These are phyloP conservation scores for Sipha flava DNA, from an alignment of 1,140 invertebrate species.

Conservation along the genomic window DNA sequence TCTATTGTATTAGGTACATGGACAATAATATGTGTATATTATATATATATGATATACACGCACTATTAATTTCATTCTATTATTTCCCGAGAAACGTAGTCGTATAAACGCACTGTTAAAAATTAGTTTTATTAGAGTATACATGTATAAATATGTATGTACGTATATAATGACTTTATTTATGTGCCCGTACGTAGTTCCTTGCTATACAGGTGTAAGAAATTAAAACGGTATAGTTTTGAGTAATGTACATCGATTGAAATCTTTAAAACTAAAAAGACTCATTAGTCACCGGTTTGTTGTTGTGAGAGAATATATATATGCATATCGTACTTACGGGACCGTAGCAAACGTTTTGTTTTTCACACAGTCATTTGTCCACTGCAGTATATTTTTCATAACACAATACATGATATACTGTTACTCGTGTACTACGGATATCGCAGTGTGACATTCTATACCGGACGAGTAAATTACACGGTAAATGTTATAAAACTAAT, in stretches of 20 bases:
- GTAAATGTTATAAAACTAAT: conserved; percentile 5
- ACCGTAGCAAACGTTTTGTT: conserved; percentile 4
- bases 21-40: no score
- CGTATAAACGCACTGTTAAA: no score
- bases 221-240: background rate
- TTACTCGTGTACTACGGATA: no score
- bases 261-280: background rate
- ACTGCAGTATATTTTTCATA: no score
- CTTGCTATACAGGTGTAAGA: background rate
- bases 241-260: background rate
- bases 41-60: no score
- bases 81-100: no score
- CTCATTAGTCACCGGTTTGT: background rate
- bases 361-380: conserved; percentile 24
- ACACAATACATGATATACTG: background rate
- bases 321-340: no score
- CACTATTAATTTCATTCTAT: no score
- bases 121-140: background rate
- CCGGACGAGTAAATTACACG: conserved; percentile 5
- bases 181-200: background rate
- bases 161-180: background rate
- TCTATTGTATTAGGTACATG: no score
- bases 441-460: background rate
- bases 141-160: no score
- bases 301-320: conserved; percentile 7